Evolutionary conservation across 1,140 invertebrate genomes (phyloP), one percentile per base, ranked within the genome.

Genomic region (Aphelenchoides besseyi): DNA sequence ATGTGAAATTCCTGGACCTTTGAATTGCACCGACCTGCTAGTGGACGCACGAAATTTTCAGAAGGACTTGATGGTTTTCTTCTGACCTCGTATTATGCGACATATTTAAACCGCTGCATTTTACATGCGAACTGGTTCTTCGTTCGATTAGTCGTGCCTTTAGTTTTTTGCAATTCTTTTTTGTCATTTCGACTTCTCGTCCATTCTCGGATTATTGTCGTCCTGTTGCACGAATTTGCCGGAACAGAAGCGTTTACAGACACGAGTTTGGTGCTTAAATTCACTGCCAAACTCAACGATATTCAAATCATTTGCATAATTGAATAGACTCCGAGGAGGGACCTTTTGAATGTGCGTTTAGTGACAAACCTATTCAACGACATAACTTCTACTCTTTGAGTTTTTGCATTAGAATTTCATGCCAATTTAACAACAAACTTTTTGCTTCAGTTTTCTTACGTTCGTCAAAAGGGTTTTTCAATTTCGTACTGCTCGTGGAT

Each of bases 231-330:
- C 41, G 41, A 48, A 12, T 12, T 48, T 23, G n/a, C n/a, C n/a
- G n/a, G 41, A 23, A 48, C 41, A 23, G 41, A 12, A 48, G 41
- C 41, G 41, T 48, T 48, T 48, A 48, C 23, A 48, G 23, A 48
- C 41, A 48, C 41, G 41, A 48, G 41, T 48, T 48, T 23, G 23
- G 12, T 23, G 41, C 41, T 48, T 48, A 48, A 16, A 12, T 12
- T 48, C 41, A 23, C 41, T 23, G 12, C 41, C 41, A 23, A 48
- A 48, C 12, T 48, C 41, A 23, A 48, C 41, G 12, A 23, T 48
- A 48, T 48, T 48, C 41, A 48, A 12, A 12, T 48, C 41, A 48
- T 48, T 48, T 48, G 41, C 41, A 48, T 48, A 48, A 48, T 48
- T 48, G 41, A 48, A 48, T 48, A 48, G 41, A 12, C 41, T 12